Conservation (phyloP, 2,113 vertebrate genomes). For the Zosterops hypoxanthus region DNA sequence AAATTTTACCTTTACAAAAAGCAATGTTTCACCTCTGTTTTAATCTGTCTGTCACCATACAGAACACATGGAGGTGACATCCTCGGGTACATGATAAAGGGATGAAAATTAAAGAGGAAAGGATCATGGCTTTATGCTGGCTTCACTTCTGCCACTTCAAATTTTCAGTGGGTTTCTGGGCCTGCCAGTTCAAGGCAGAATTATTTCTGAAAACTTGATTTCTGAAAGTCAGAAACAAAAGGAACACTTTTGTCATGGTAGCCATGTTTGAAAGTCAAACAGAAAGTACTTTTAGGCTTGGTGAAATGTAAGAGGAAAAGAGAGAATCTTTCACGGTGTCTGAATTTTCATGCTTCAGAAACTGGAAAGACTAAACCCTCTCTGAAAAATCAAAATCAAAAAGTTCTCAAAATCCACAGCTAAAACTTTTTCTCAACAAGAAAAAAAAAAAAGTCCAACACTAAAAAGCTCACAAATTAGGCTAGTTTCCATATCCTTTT, state of each 20-base stretch:
- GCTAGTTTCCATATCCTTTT: not conserved
- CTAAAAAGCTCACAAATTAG: not conserved
- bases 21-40: not conserved
- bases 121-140: not conserved
- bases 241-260: not conserved
- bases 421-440: not conserved
- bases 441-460: not conserved
- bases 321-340: not conserved
- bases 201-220: not conserved
- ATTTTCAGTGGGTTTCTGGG: not conserved
- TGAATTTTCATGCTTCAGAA: not conserved
- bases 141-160: not conserved
- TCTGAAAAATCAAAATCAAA: not conserved
- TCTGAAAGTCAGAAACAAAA: not conserved
- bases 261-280: not conserved
- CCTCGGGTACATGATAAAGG: not conserved
- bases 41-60: rapidly evolving
- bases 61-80: not conserved
- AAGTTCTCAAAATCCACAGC: not conserved
- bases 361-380: not conserved
- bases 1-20: not conserved
- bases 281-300: not conserved
- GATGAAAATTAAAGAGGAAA: not conserved
- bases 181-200: not conserved
- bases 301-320: not conserved